Evolutionary conservation across 1,140 invertebrate species (phyloP).

Genomic region (Drosophila willistoni): DNA sequence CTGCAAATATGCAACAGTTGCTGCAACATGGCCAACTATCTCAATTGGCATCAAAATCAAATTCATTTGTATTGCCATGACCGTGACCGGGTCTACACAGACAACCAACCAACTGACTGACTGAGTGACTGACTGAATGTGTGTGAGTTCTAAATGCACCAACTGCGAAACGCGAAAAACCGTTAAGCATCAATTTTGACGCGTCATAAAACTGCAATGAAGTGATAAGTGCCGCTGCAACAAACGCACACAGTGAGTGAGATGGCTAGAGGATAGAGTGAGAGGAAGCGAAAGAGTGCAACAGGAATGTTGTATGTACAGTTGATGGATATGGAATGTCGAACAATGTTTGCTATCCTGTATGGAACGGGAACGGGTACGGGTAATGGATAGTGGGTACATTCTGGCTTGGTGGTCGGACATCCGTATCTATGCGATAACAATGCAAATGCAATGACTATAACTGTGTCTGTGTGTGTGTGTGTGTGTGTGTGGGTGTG

Average conservation of each 20-base stretch:
- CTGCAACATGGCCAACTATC: slow-evolving; percentile 8
- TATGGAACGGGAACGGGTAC: neutral
- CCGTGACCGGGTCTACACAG: slow-evolving; percentile 38
- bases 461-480: slow-evolving; percentile 14
- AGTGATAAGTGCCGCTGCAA: slow-evolving; percentile 75
- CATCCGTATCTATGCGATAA: slow-evolving; percentile 76
- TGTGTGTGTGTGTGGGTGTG: neutral
- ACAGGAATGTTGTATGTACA: slow-evolving; percentile 60
- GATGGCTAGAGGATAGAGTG: neutral
- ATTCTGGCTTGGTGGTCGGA: slow-evolving; percentile 49
- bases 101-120: slow-evolving; percentile 19
- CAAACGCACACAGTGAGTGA: slow-evolving; percentile 11
- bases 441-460: slow-evolving; percentile 75
- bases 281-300: slow-evolving; percentile 28
- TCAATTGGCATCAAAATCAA: slow-evolving; percentile 64
- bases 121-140: too few species aligned
- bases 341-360: slow-evolving; percentile 15
- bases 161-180: slow-evolving; percentile 68
- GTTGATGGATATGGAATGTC: slow-evolving; percentile 68
- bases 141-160: slow-evolving; percentile 69
- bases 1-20: slow-evolving; percentile 64
- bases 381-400: too few species aligned
- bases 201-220: slow-evolving; percentile 82
- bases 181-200: slow-evolving; percentile 82
- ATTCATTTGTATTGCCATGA: slow-evolving; percentile 67